These are phyloP conservation scores for Calyptomena viridis DNA, from an alignment of 2,113 vertebrate species.

Conservation along the genomic window DNA sequence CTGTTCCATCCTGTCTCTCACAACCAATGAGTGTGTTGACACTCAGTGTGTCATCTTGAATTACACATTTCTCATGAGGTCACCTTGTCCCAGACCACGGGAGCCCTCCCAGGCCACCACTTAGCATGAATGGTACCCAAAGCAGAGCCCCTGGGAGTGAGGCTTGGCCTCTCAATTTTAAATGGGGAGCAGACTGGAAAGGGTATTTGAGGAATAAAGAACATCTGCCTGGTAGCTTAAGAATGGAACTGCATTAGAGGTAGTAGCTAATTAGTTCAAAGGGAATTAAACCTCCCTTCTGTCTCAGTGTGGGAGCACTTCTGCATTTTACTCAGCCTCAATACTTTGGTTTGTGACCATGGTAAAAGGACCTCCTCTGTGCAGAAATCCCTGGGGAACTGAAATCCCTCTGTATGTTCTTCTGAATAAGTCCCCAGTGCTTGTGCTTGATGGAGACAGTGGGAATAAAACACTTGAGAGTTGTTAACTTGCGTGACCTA, in stretches of 20 bases:
- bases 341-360: fast-evolving
- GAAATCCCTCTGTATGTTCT: neutral
- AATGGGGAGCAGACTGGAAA: neutral
- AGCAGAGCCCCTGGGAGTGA: neutral
- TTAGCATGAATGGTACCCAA: neutral
- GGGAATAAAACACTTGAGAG: neutral
- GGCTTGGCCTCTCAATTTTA: neutral
- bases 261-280: neutral
- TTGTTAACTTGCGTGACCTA: neutral
- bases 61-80: neutral
- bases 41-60: neutral
- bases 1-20: neutral
- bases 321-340: neutral
- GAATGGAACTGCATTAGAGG: neutral
- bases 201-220: neutral
- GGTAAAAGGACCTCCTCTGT: neutral
- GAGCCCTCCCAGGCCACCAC: neutral
- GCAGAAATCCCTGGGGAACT: neutral
- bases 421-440: neutral
- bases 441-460: neutral
- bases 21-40: neutral
- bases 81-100: neutral
- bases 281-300: neutral
- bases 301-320: neutral
- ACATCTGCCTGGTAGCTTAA: neutral